Evolutionary conservation across 2,888 invertebrate species (phyloP).

Genomic region (Trichacis sp.): DNA sequence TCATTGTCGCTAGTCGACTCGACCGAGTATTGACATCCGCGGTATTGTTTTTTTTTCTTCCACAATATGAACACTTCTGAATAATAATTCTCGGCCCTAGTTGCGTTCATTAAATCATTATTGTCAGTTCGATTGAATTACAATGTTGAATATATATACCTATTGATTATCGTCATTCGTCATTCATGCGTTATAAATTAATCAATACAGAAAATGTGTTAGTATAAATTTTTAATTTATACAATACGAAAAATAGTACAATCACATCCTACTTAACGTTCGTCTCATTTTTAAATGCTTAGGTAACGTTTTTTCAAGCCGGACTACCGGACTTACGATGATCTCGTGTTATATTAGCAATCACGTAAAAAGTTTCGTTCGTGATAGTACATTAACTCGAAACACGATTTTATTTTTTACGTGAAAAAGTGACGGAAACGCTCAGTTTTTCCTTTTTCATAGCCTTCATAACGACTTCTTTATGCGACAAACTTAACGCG

Average conservation of each 20-base stretch:
- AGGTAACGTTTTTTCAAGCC: too few species aligned
- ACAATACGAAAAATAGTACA: too few species aligned
- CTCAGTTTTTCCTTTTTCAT: slow-evolving; percentile 7
- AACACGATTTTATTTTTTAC: slow-evolving; percentile 30
- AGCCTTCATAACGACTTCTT: slow-evolving; percentile 17
- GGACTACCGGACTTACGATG: slow-evolving; percentile 8
- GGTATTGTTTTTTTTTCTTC: neutral
- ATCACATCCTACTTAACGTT: too few species aligned
- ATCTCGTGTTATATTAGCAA: slow-evolving; percentile 22
- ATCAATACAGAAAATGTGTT: too few species aligned
- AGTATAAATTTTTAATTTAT: too few species aligned
- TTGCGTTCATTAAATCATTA: neutral
- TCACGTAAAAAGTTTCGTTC: slow-evolving; percentile 24
- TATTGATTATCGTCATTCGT: neutral
- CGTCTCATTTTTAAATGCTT: too few species aligned
- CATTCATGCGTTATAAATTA: neutral
- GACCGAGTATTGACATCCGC: neutral
- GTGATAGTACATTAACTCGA: slow-evolving; percentile 20
- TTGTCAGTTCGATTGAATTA: neutral
- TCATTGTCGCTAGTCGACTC: neutral
- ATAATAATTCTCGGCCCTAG: neutral
- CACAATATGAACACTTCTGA: neutral
- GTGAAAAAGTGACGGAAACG: slow-evolving; percentile 19
- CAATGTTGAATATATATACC: neutral
- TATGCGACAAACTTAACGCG: too few species aligned